A percentile compares a stretch with the other conserved stretches of the same genome.
Conservation (phyloP, 1,140 invertebrate genomes). For the Microplitis demolitor region DNA sequence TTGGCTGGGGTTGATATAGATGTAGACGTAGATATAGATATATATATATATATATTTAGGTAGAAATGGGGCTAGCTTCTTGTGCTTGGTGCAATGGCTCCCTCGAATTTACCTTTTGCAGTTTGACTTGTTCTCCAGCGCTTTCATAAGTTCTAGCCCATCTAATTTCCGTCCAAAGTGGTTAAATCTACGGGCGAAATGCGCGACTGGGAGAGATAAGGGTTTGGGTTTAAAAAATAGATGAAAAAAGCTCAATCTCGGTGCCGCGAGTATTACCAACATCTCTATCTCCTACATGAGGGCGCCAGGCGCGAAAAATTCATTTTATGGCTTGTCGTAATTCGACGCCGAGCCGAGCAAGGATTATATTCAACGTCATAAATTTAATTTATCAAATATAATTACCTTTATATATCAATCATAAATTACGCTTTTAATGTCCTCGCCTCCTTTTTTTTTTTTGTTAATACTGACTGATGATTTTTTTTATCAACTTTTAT, state of each 20-base stretch:
- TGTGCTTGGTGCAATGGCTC: background rate
- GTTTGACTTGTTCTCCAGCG: conserved; percentile 15
- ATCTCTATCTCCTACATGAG: conserved; percentile 17
- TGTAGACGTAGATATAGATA: too few relatives aligned
- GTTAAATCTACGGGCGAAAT: conserved; percentile 21
- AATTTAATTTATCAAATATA: background rate
- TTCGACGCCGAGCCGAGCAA: background rate
- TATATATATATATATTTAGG: too few relatives aligned
- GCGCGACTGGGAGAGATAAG: conserved; percentile 13
- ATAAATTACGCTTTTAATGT: too few relatives aligned
- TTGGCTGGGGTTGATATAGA: too few relatives aligned
- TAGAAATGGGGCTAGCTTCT: background rate
- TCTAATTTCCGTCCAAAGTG: conserved; percentile 27
- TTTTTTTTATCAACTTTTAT: too few relatives aligned
- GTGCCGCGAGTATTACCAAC: background rate
- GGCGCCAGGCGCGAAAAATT: conserved; percentile 17
- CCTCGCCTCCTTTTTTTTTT: too few relatives aligned
- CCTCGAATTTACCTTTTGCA: conserved; percentile 12
- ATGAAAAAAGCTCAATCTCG: conserved; percentile 5
- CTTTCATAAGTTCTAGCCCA: conserved; percentile 23
- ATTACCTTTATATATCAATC: background rate
- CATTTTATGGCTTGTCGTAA: conserved; percentile 27
- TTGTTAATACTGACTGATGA: too few relatives aligned
- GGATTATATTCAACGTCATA: background rate
- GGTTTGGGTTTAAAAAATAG: background rate